phyloP scores from a whole-genome alignment of 1,140 invertebrate genomes.

The Monomorium pharaonis region DNA sequence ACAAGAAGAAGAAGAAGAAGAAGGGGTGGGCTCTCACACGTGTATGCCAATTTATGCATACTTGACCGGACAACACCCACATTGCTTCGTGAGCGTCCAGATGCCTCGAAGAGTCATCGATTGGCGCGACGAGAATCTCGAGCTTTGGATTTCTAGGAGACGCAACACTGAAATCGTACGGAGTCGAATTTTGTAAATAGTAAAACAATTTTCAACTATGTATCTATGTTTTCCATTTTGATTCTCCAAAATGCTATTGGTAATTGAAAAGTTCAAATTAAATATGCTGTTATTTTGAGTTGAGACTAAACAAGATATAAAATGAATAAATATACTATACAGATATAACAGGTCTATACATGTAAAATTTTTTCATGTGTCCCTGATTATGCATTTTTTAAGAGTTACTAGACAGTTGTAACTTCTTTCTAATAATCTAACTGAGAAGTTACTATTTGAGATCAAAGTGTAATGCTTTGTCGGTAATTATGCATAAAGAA shows the following conservation, averaged over 20 bases:
- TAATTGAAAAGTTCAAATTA: background rate
- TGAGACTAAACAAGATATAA: background rate
- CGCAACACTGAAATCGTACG: background rate
- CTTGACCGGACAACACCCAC: slow-evolving; percentile 72
- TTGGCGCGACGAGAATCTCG: slow-evolving; percentile 26
- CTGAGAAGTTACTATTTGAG: no score
- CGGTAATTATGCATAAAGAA: no score
- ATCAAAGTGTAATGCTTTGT: no score
- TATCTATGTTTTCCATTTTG: background rate
- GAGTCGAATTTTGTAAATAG: background rate
- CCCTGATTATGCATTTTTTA: no score
- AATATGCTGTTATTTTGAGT: background rate
- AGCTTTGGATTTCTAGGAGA: slow-evolving; percentile 1
- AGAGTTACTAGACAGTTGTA: no score
- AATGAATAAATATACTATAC: background rate
- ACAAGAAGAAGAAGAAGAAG: background rate
- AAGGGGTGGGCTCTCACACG: slow-evolving; percentile 64
- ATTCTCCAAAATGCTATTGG: background rate
- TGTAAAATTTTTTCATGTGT: background rate
- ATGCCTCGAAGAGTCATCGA: slow-evolving; percentile 42
- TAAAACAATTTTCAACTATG: background rate
- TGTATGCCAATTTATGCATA: slow-evolving; percentile 76
- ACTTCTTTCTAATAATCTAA: no score
- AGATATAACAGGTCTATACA: background rate
- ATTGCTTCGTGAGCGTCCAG: slow-evolving; percentile 33